Evolutionary conservation across 2,113 vertebrate species (phyloP), one percentile per base, ranked within the genome.

Genomic region (Neotoma lepida): DNA sequence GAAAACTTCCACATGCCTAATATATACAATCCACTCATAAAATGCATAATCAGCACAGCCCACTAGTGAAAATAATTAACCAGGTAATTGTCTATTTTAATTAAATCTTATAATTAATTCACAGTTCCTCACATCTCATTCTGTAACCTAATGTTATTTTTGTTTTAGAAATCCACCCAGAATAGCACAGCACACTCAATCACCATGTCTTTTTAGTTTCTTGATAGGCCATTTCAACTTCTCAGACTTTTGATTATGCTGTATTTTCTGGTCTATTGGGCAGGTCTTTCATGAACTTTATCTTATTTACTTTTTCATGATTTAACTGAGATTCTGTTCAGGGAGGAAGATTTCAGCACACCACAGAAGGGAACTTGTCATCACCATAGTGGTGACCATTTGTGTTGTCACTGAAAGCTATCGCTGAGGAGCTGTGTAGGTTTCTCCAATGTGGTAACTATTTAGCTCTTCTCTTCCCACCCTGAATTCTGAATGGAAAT

Each of bases 401-500:
- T 26, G 51, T 35, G 6, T 64, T 7, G 44, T 9, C 28, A 51
- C 15, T 94, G 33, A 28, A 51, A n/a, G 33, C 20, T 39, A n/a
- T 12, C 6, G 0, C 8, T 9, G 6, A 70, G 1, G 13, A n/a
- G 7, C 3, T 6, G 2, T n/a, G 35, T 70, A 4, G 12, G 1
- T 17, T 86, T 66, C 14, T 64, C 61, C 4, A 49, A 3, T 17
- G 7, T 41, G 9, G 61, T 33, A 22, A 0, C 14, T 41, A 6
- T 85, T 85, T 30, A 20, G 3, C 30, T 33, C 61, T 66, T 9
- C 9, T 35, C 44, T 18, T 22, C 28, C 30, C 4, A 20, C 64
- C 24, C 8, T 66, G 28, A 22, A 22, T 26, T 58, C 14, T 46
- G 2, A 64, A 35, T 18, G 8, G 2, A 71, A 89, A 7, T 64